Percentiles rank a stretch among this genome's conserved stretches.
Evolutionary conservation across 2,113 vertebrate genomes (phyloP).

Genomic region (Motacilla alba): DNA sequence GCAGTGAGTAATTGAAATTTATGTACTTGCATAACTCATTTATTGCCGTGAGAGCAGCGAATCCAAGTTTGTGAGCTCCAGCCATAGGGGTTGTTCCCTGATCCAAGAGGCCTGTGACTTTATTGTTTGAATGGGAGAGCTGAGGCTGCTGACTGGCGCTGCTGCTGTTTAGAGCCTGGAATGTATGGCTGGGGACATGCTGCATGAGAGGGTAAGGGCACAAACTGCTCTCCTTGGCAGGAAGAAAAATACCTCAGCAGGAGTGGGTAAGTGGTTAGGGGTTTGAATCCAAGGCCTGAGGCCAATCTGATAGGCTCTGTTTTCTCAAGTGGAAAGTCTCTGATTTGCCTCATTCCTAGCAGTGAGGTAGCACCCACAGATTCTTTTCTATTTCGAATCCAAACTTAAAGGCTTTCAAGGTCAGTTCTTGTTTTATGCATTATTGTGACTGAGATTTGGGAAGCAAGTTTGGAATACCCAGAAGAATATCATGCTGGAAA

Average conservation of each 20-base stretch:
- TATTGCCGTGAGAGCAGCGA: not conserved
- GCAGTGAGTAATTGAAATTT: conserved; percentile 26
- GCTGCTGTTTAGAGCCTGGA: not conserved
- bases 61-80: conserved; percentile 37
- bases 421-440: not conserved
- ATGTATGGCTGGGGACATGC: not conserved
- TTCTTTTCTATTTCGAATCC: not conserved
- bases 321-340: conserved; percentile 6
- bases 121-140: not conserved
- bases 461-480: not conserved
- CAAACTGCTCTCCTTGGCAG: not conserved
- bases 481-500: not conserved
- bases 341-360: conserved; percentile 26
- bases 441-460: not conserved
- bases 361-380: not conserved
- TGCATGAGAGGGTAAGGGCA: not conserved
- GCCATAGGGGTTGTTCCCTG: conserved; percentile 1
- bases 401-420: not conserved
- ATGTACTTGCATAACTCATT: conserved; percentile 31
- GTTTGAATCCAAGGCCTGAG: not conserved
- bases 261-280: conserved; percentile 8
- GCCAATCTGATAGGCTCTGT: conserved; percentile 14
- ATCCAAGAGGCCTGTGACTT: conserved; percentile 33
- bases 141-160: not conserved
- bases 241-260: not conserved